A percentile compares a stretch with the other conserved stretches of the same genome.
phyloP scores from a whole-genome alignment of 2,113 vertebrate genomes.

The Rana temporaria region DNA sequence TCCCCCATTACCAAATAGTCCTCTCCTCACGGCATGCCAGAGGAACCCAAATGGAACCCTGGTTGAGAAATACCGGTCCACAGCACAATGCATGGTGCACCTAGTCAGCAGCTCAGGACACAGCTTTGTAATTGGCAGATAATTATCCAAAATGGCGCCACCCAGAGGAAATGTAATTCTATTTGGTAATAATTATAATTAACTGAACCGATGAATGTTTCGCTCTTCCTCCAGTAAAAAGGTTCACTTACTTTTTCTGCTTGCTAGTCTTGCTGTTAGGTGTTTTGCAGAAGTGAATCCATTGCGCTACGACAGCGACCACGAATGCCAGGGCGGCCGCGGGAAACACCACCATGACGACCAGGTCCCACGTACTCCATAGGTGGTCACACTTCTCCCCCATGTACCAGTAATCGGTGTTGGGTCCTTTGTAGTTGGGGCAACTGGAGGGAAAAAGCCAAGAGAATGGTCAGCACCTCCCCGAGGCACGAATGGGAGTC shows the following conservation, averaged over 20 bases:
- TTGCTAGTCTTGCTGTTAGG: not conserved
- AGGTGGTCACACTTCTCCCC: conserved; percentile 67
- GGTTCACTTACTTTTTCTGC: not conserved
- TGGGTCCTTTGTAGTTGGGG: conserved; percentile 62
- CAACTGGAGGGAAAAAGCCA: conserved; percentile 64
- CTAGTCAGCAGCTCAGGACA: too few species aligned
- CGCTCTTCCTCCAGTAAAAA: conserved; percentile 1
- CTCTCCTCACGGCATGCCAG: too few species aligned
- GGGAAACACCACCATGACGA: conserved; percentile 65
- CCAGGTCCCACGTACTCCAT: conserved; percentile 69
- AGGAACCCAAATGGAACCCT: too few species aligned
- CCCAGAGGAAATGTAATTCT: too few species aligned
- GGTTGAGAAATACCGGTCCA: too few species aligned
- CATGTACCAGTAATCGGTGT: conserved; percentile 70
- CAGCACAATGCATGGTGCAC: too few species aligned
- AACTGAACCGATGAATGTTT: too few species aligned
- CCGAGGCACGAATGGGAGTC: too few species aligned
- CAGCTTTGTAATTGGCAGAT: too few species aligned
- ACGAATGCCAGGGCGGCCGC: conserved; percentile 59
- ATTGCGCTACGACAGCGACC: conserved; percentile 49
- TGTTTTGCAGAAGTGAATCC: conserved; percentile 47
- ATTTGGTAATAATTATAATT: too few species aligned
- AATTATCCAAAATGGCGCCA: too few species aligned
- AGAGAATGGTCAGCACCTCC: not conserved
- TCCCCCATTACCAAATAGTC: too few species aligned